Evolutionary conservation across 2,888 invertebrate genomes (phyloP).

Genomic region (Pachydiplax longipennis): DNA sequence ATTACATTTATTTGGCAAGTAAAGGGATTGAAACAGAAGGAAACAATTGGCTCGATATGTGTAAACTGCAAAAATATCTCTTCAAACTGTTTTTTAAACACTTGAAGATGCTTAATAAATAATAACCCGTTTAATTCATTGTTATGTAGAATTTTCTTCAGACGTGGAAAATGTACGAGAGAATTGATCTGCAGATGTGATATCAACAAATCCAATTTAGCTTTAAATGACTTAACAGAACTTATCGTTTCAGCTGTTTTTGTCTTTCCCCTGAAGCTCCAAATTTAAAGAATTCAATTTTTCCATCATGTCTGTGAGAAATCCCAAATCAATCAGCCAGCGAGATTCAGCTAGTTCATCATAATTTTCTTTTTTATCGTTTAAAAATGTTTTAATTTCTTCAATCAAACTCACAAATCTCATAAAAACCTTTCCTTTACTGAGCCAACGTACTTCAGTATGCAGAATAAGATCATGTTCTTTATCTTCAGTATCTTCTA

Average conservation of each 20-base stretch:
- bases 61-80: not conserved
- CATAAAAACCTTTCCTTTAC: not conserved
- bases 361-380: not conserved
- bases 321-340: slow-evolving; percentile 24
- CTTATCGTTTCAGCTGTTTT: slow-evolving; percentile 18
- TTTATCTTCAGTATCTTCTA: slow-evolving; percentile 7
- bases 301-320: slow-evolving; percentile 10
- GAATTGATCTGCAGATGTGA: slow-evolving; percentile 38
- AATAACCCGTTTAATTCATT: not conserved
- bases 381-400: slow-evolving; percentile 8
- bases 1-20: slow-evolving; percentile 1
- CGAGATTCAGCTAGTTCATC: slow-evolving; percentile 4
- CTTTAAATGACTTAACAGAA: slow-evolving; percentile 40
- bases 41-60: not conserved
- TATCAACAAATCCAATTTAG: slow-evolving; percentile 22
- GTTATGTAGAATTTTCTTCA: slow-evolving; percentile 13
- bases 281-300: slow-evolving; percentile 42
- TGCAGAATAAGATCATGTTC: not conserved
- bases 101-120: not conserved
- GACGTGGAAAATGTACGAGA: slow-evolving; percentile 26
- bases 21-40: slow-evolving; percentile 12
- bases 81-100: not conserved
- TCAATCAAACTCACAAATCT: not conserved
- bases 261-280: slow-evolving; percentile 33
- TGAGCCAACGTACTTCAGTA: not conserved